Base-by-base conservation (phyloP, 2,888 invertebrate species). In the Endomychus coccineus region DNA sequence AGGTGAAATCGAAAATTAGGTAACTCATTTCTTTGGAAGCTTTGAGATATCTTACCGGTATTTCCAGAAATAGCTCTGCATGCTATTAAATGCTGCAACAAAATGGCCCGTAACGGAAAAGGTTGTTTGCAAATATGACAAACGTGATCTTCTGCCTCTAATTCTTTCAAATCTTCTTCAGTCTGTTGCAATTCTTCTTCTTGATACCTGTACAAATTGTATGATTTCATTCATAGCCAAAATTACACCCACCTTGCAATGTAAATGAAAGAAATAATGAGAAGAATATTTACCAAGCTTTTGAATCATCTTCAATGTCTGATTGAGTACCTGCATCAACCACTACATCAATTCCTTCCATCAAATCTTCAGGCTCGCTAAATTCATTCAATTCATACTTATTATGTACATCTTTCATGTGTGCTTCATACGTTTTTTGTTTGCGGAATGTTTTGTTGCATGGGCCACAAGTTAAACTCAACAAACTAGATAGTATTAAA, bases 341-440 rank as follows among this genome's bases (percentile, higher is more conserved):
- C 9, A 83, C 78, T 48, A 82, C 82, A 49, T 84, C 75, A 51
- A 88, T 86, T 28, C 87, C 87, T 54, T 83, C 87, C 77, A 88
- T 82, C 62, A 88, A 74, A 63, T 88, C 88, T 60, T 88, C 88
- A 0, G 86, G 80, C 52, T 87, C 88, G 48, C 85, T 86, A 60
- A 88, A 88, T 61, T 88, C 88, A 44, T 77, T 77, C 55, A 80
- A 74, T 37, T 63, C 61, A 17, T 61, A 58, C 49, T 67, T 68
- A 16, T 60, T 67, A 54, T 79, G 78, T 1, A 67, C 70, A 25
- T 76, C 74, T 43, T 73, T 71, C 46, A 77, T 66, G 52, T 80
- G 80, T 1, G 70, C 67, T 42, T 80, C 78, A 44, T 71, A 75
- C 2, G 75, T 73, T 53, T 75, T 78, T 56, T 78, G 76, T 33